Conservation (phyloP, 30 jellyfish, hydroid and myxozoan species). For the Hydra vulgaris region DNA sequence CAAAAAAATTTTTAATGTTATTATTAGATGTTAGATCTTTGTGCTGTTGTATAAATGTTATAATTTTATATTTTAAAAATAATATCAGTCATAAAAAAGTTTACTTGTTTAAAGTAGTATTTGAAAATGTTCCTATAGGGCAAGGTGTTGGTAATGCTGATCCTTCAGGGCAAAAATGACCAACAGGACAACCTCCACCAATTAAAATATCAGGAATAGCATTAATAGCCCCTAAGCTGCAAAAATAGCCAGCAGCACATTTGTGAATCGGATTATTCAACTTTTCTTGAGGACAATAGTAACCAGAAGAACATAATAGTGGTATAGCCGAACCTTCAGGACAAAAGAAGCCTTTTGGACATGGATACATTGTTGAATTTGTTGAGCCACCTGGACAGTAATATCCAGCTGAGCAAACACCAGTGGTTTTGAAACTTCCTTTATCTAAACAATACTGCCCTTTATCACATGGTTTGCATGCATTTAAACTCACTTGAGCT, state of each 20-base stretch:
- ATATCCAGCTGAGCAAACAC: constrained; percentile 72
- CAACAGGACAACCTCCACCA: constrained; percentile 67
- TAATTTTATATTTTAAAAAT: too few species aligned
- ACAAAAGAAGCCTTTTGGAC: constrained; percentile 75
- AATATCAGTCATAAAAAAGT: too few species aligned
- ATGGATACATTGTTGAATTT: constrained; percentile 52
- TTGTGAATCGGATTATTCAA: constrained; percentile 57
- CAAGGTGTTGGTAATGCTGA: constrained; percentile 58
- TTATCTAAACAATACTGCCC: constrained; percentile 82
- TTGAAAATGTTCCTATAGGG: constrained; percentile 86
- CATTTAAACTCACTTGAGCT: constrained; percentile 43
- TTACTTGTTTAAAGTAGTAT: constrained; percentile 21
- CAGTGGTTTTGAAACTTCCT: constrained; percentile 48
- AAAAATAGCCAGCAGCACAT: constrained; percentile 81
- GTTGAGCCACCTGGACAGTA: constrained; percentile 83
- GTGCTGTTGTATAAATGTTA: too few species aligned
- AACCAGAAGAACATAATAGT: constrained; percentile 66
- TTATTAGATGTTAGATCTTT: too few species aligned
- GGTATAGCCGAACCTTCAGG: constrained; percentile 66
- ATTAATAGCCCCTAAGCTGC: constrained; percentile 48
- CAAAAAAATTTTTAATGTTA: too few species aligned
- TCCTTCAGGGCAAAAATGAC: constrained; percentile 80
- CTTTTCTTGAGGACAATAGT: constrained; percentile 64
- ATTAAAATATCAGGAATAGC: constrained; percentile 58
- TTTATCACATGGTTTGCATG: constrained; percentile 74